A percentile compares a stretch with the other conserved stretches of the same genome.
Conservation (phyloP, 2,797 vertebrate species). For the Myotis daubentonii region DNA sequence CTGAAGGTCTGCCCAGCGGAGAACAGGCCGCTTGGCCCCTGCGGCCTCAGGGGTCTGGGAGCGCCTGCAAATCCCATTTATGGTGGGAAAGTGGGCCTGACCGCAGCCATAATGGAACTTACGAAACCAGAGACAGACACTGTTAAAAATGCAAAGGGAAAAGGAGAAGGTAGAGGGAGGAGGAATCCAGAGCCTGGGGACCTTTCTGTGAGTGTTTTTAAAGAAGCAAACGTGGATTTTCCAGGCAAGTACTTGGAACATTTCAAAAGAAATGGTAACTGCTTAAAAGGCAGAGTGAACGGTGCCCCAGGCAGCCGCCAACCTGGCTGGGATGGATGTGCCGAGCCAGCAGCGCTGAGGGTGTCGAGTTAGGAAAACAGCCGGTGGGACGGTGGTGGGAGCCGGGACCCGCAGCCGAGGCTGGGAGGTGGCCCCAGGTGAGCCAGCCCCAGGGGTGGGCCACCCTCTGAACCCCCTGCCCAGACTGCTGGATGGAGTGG, state of each 20-base stretch:
- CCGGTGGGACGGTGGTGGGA: accelerated
- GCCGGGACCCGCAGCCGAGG: neutral
- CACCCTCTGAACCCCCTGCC: neutral
- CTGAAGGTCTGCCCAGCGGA: neutral
- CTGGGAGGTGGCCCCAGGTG: neutral
- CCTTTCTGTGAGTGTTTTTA: slow-evolving; percentile 47
- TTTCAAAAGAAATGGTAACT: slow-evolving; percentile 71
- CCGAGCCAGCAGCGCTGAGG: neutral
- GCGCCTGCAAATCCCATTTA: neutral
- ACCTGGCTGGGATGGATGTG: neutral
- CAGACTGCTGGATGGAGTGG: neutral
- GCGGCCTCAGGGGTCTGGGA: neutral
- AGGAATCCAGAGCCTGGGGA: neutral
- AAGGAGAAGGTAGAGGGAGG: neutral
- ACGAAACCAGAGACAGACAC: neutral
- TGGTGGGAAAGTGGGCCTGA: neutral
- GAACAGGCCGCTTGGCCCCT: neutral
- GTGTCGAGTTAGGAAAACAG: neutral
- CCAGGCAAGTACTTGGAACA: slow-evolving; percentile 57
- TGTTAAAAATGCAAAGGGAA: neutral
- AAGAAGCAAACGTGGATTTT: slow-evolving; percentile 61
- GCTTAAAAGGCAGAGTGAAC: slow-evolving; percentile 27
- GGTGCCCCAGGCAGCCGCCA: slow-evolving; percentile 57
- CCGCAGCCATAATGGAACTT: neutral
- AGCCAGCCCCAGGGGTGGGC: neutral